Percentiles rank a stretch among this genome's conserved stretches.
phyloP scores from a whole-genome alignment of 2,888 invertebrate genomes.

The Mylabris sibirica region DNA sequence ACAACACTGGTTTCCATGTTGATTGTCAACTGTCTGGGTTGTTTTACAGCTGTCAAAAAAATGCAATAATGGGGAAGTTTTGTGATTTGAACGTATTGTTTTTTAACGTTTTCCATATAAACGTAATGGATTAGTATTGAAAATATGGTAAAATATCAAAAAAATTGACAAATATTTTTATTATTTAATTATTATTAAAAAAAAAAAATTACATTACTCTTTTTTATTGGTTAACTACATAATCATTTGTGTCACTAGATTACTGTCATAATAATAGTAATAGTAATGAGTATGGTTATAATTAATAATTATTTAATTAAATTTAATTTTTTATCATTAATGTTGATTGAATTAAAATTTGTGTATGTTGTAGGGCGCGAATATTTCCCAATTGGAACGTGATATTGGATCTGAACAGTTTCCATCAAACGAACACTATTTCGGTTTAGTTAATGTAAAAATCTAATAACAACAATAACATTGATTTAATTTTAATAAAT shows the following conservation, averaged over 20 bases:
- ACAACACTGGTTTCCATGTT: neutral
- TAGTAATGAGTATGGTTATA: slow-evolving; percentile 7
- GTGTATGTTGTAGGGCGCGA: slow-evolving; percentile 70
- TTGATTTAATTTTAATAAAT: slow-evolving; percentile 16
- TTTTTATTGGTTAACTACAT: slow-evolving; percentile 25
- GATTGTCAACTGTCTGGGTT: slow-evolving; percentile 29
- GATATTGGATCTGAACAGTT: slow-evolving; percentile 99
- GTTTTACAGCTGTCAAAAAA: slow-evolving; percentile 55
- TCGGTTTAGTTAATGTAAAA: slow-evolving; percentile 98
- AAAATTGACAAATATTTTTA: neutral
- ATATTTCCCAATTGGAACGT: slow-evolving; percentile 98
- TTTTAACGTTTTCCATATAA: slow-evolving; percentile 57
- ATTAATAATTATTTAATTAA: slow-evolving; percentile 32
- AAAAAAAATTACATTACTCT: neutral
- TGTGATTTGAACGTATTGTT: slow-evolving; percentile 57
- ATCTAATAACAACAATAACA: slow-evolving; percentile 44
- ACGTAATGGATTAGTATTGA: slow-evolving; percentile 60
- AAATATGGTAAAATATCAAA: slow-evolving; percentile 57
- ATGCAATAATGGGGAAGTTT: slow-evolving; percentile 61
- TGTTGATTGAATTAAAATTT: neutral
- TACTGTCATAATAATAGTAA: slow-evolving; percentile 12
- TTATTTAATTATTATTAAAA: neutral
- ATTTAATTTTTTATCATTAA: slow-evolving; percentile 24
- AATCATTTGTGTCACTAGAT: slow-evolving; percentile 25
- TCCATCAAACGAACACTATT: slow-evolving; percentile 98